Percentiles rank a stretch among this genome's conserved stretches.
Conservation (phyloP, 1,140 invertebrate genomes). For the Heliconius hermathena region DNA sequence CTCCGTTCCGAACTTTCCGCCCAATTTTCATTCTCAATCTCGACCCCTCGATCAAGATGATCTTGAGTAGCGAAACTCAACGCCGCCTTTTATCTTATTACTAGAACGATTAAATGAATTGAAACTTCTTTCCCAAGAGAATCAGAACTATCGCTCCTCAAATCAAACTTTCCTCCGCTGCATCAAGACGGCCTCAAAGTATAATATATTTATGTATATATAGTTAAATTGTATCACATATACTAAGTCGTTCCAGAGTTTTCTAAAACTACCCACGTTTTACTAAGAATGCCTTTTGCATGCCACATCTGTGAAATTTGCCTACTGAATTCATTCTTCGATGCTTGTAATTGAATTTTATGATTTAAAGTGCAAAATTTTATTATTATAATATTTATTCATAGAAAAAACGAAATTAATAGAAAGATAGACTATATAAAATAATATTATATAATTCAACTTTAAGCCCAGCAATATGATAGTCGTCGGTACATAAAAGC, state of each 20-base stretch:
- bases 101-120: too few species aligned
- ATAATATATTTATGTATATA: not conserved
- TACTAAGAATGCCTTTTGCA: constrained; percentile 8
- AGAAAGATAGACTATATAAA: not conserved
- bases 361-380: not conserved
- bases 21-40: too few species aligned
- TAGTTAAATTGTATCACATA: not conserved
- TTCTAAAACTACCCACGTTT: constrained; percentile 6
- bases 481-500: constrained; percentile 52
- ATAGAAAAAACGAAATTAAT: not conserved
- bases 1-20: too few species aligned
- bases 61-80: too few species aligned
- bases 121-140: too few species aligned
- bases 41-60: too few species aligned
- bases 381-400: not conserved
- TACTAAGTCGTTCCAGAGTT: not conserved
- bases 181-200: too few species aligned
- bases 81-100: too few species aligned
- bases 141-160: too few species aligned
- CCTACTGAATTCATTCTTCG: not conserved
- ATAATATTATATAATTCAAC: not conserved
- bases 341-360: not conserved
- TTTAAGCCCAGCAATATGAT: constrained; percentile 36
- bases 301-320: not conserved
- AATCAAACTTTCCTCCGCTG: too few species aligned